A percentile compares a stretch with the other conserved stretches of the same genome.
phyloP scores from a whole-genome alignment of 2,888 invertebrate genomes.

The Pristionchus arcanus region DNA sequence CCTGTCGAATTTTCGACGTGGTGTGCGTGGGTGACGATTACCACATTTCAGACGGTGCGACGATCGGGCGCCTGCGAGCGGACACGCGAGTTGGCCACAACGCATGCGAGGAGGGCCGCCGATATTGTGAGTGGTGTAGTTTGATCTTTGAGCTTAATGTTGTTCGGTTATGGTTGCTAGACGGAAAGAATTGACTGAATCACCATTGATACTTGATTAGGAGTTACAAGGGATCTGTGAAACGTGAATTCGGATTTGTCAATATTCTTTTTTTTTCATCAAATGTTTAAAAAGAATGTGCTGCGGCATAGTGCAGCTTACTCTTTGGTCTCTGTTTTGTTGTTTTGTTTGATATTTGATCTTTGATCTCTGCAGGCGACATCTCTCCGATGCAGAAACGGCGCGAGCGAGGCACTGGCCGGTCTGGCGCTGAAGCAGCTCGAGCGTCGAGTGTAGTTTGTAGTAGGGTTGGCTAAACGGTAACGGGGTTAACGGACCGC shows the following conservation, averaged over 20 bases:
- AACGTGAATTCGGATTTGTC: not conserved
- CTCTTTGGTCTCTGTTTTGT: no score
- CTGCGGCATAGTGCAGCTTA: no score
- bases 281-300: no score
- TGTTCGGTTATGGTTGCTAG: no score
- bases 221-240: not conserved
- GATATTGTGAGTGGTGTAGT: conserved; percentile 46
- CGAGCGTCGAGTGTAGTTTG: conserved; percentile 64
- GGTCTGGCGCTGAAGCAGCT: conserved; percentile 71
- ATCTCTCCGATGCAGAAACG: conserved; percentile 67
- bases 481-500: no score
- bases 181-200: no score
- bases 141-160: not conserved
- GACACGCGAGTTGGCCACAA: conserved; percentile 44
- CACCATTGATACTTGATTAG: no score
- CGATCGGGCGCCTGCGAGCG: conserved; percentile 54
- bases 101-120: conserved; percentile 43
- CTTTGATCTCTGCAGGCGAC: conserved; percentile 62
- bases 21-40: conserved; percentile 9
- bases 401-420: conserved; percentile 69
- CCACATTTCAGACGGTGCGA: conserved; percentile 40
- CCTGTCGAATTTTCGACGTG: not conserved
- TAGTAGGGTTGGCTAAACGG: no score
- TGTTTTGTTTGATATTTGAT: not conserved
- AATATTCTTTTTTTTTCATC: not conserved